Evolutionary conservation across 1,140 invertebrate species (phyloP).

Genomic region (Dryas iulia): DNA sequence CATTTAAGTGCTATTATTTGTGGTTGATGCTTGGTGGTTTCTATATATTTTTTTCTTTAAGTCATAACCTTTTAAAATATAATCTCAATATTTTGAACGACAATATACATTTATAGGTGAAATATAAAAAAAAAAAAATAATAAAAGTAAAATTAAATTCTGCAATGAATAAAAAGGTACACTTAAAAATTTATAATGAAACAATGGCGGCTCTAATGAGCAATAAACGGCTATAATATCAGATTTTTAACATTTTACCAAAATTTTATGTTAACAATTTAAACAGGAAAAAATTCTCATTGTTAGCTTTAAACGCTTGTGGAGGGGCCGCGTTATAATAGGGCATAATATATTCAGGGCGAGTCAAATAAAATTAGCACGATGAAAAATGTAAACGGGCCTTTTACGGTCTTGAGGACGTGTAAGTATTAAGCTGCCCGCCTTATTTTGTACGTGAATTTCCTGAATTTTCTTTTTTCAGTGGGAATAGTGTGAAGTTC

Average conservation of each 20-base stretch:
- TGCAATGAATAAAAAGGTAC: neutral
- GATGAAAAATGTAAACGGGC: constrained; percentile 78
- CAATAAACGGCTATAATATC: constrained; percentile 57
- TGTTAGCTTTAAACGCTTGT: constrained; percentile 71
- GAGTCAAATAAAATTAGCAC: constrained; percentile 80
- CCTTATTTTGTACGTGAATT: constrained; percentile 37
- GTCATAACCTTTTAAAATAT: neutral
- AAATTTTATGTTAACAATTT: constrained; percentile 75
- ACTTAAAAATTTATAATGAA: constrained; percentile 5
- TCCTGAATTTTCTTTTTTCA: constrained; percentile 17
- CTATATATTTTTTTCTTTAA: neutral
- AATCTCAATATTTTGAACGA: neutral
- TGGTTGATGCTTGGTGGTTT: constrained; percentile 13
- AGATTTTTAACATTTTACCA: constrained; percentile 63
- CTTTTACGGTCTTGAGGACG: constrained; percentile 69
- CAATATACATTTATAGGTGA: neutral
- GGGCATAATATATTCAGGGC: constrained; percentile 76
- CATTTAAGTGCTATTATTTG: no score
- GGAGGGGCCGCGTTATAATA: constrained; percentile 70
- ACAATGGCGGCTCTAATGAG: constrained; percentile 45
- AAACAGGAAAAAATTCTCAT: constrained; percentile 66
- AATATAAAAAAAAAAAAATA: neutral
- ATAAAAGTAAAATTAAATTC: neutral
- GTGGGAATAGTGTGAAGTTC: constrained; percentile 25
- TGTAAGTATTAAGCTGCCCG: constrained; percentile 66